These are phyloP conservation scores for Mus pahari DNA, from an alignment of 2,113 vertebrate species.

Conservation along the genomic window DNA sequence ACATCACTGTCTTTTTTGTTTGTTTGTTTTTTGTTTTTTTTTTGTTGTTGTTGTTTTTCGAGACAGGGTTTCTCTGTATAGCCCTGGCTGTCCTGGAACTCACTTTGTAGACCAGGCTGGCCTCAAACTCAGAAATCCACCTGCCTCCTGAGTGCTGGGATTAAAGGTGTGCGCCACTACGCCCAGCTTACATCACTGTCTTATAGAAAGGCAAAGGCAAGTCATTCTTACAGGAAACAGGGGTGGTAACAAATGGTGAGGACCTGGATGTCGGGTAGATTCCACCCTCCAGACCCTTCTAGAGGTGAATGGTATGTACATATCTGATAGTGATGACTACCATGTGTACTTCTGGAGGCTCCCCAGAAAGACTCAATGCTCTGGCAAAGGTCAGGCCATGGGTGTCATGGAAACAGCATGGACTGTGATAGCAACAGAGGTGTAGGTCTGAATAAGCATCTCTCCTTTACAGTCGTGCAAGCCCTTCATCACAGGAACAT, in stretches of 20 bases:
- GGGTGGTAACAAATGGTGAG: not conserved
- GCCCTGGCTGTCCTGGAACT: too few species aligned
- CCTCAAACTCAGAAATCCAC: too few species aligned
- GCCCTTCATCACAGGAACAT: not conserved
- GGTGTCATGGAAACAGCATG: rapidly evolving
- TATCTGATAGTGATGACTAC: too few species aligned
- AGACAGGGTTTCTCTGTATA: too few species aligned
- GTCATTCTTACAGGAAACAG: rapidly evolving
- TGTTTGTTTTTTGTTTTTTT: too few species aligned
- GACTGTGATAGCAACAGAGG: not conserved
- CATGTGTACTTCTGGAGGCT: not conserved
- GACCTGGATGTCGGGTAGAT: rapidly evolving
- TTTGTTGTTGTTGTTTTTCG: too few species aligned
- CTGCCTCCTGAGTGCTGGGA: too few species aligned
- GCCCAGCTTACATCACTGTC: not conserved
- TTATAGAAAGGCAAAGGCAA: not conserved
- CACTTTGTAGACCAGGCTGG: too few species aligned
- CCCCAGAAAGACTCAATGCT: not conserved
- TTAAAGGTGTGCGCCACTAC: too few species aligned
- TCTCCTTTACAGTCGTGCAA: not conserved
- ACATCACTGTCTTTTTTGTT: not conserved
- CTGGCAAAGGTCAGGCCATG: not conserved
- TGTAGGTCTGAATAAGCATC: not conserved
- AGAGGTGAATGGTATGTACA: too few species aligned
- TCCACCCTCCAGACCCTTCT: too few species aligned